These are phyloP conservation scores for Balanococcus diminutus DNA, from an alignment of 2,888 invertebrate genomes.

Conservation along the genomic window DNA sequence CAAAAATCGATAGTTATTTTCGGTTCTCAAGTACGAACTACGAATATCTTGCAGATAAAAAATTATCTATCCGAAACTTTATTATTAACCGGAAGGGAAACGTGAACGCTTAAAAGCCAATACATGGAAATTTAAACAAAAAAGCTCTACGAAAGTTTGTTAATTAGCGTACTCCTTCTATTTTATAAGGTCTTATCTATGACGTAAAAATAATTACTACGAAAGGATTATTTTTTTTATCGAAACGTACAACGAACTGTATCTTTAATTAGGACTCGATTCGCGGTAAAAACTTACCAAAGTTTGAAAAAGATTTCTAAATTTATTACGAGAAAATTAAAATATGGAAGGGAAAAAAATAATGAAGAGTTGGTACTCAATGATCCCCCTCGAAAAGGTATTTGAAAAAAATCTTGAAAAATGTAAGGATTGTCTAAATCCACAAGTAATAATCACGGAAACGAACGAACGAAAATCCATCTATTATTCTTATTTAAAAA, in stretches of 20 bases:
- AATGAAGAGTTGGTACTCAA: neutral
- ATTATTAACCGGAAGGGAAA: neutral
- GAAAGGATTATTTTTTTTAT: neutral
- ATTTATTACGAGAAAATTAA: neutral
- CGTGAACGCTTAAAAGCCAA: neutral
- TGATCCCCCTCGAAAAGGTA: neutral
- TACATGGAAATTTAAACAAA: neutral
- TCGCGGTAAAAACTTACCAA: neutral
- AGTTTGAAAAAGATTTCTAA: neutral
- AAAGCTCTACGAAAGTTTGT: neutral
- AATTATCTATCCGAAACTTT: neutral
- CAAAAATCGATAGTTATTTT: neutral
- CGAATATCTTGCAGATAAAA: neutral
- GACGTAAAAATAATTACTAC: neutral
- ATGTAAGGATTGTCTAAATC: too few relatives aligned
- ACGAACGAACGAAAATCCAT: too few relatives aligned
- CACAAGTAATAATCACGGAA: too few relatives aligned
- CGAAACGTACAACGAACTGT: neutral
- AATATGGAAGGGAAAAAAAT: neutral
- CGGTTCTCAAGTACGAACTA: neutral
- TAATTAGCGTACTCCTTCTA: neutral
- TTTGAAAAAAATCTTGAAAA: neutral
- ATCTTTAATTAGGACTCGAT: neutral
- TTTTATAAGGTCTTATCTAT: neutral
- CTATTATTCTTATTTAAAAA: too few relatives aligned